These are phyloP conservation scores for Linnaemya vulpina DNA, from an alignment of 2,888 invertebrate species.

Conservation along the genomic window DNA sequence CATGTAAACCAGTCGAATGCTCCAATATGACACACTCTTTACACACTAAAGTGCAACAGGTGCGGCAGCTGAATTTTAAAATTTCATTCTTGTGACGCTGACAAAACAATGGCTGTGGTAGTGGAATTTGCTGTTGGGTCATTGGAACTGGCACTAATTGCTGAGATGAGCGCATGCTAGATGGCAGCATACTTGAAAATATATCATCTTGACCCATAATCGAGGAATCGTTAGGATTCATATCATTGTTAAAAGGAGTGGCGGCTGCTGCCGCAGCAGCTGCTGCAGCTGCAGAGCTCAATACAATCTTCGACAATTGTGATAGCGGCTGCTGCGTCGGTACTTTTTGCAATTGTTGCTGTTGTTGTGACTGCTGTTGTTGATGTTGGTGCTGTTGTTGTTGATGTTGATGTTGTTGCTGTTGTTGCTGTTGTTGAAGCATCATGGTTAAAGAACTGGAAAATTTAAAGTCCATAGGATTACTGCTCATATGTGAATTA, in stretches of 20 bases:
- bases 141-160: conserved; percentile 70
- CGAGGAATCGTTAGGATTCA: conserved; percentile 54
- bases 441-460: conserved; percentile 81
- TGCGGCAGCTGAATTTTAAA: conserved; percentile 96
- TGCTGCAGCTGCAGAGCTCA: conserved; percentile 73
- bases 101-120: conserved; percentile 85
- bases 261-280: conserved; percentile 71
- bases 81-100: conserved; percentile 95
- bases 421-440: conserved; percentile 79
- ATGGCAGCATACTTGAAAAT: conserved; percentile 60
- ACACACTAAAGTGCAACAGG: conserved; percentile 96
- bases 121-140: conserved; percentile 50
- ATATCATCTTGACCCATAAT: conserved; percentile 62
- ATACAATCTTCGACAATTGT: conserved; percentile 81
- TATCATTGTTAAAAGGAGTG: conserved; percentile 56
- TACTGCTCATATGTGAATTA: conserved; percentile 72
- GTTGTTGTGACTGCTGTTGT: conserved; percentile 71
- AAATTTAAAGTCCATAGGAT: conserved; percentile 76
- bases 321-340: conserved; percentile 76
- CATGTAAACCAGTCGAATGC: conserved; percentile 92
- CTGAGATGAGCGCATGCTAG: conserved; percentile 51
- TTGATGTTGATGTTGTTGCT: conserved; percentile 77
- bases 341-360: conserved; percentile 73
- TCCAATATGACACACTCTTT: conserved; percentile 96
- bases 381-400: conserved; percentile 72